Conservation (phyloP, 2,888 invertebrate species). For the Oegoconia quadripuncta region DNA sequence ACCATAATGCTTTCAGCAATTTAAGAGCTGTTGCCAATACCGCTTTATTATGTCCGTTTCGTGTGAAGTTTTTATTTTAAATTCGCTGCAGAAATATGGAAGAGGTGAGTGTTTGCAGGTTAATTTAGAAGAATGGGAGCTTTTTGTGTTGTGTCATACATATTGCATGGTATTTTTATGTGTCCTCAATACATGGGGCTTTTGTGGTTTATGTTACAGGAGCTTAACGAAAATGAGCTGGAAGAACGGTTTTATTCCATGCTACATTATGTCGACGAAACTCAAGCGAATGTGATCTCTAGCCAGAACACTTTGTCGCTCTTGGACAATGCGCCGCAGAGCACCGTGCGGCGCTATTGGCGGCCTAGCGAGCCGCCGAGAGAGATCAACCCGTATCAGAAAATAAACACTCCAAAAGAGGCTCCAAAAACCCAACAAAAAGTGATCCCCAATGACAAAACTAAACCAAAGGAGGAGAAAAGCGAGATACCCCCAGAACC, state of each 20-base stretch:
- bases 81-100: conserved; percentile 68
- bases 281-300: conserved; percentile 45
- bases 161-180: conserved; percentile 27
- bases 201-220: conserved; percentile 47
- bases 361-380: conserved; percentile 48
- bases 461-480: conserved; percentile 51
- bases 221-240: conserved; percentile 71
- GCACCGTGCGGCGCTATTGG: conserved; percentile 65
- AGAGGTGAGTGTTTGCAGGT: conserved; percentile 57
- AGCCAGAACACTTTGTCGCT: conserved; percentile 11
- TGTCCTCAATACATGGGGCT: background rate
- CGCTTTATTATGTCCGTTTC: conserved; percentile 71
- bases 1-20: conserved; percentile 61
- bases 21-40: conserved; percentile 51
- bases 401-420: conserved; percentile 26
- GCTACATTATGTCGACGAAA: conserved; percentile 66
- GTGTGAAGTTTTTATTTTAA: conserved; percentile 58
- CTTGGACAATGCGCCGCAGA: conserved; percentile 43
- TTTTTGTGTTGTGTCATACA: conserved; percentile 50
- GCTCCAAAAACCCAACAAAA: too few species aligned
- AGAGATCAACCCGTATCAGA: too few species aligned
- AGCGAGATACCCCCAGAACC: conserved; percentile 23
- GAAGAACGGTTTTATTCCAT: conserved; percentile 71
- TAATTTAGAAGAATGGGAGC: conserved; percentile 47
- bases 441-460: conserved; percentile 21